Base-by-base conservation (phyloP, 1,140 invertebrate species). In the Phthorimaea operculella region DNA sequence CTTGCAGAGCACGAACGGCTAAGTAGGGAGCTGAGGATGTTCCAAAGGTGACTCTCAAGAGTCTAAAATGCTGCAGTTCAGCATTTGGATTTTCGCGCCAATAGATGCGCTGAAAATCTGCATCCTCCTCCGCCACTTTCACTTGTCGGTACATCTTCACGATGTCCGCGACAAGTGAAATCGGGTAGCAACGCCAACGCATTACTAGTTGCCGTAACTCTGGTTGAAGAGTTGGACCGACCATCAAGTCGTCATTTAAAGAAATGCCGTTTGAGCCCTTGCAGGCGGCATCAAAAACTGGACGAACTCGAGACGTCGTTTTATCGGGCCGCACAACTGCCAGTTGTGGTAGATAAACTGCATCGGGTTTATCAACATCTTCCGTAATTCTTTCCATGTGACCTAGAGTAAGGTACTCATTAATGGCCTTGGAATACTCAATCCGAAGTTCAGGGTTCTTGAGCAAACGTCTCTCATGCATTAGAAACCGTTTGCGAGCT, bases 81-180 rank as follows among this genome's bases (percentile, higher is more conserved):
- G 4, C 17, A 17, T 39, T 33, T 8, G 52, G 18, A 17, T 51
- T 17, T 16, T 51, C 18, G 33, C 68, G 33, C 67, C 74, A 75
- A 1, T 74, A 34, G 36, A 79, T 70, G 34, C 55, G 33, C 52
- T 74, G 73, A 57, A 60, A 68, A 39, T 58, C 51, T 14, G 64
- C 33, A 45, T 80, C 59, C 18, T 64, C 56, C 14, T 57, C 36
- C 9, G 60, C 39, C 0, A 76, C 51, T 47, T 51, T 60, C 1
- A 76, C 42, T 51, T 74, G 68, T 5, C 68, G 55, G 58, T 73
- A 82, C 72, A 83, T 81, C 58, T 79, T 81, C 42, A 64, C 62
- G 5, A 81, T 68, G 52, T 82, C 76, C 11, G 64, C 68, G 5
- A 62, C 58, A 16, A 86, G 33, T 8, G 68, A 70, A 39, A 68